Evolutionary conservation across 1,140 invertebrate genomes (phyloP).

Genomic region (Rhopalosiphum maidis): DNA sequence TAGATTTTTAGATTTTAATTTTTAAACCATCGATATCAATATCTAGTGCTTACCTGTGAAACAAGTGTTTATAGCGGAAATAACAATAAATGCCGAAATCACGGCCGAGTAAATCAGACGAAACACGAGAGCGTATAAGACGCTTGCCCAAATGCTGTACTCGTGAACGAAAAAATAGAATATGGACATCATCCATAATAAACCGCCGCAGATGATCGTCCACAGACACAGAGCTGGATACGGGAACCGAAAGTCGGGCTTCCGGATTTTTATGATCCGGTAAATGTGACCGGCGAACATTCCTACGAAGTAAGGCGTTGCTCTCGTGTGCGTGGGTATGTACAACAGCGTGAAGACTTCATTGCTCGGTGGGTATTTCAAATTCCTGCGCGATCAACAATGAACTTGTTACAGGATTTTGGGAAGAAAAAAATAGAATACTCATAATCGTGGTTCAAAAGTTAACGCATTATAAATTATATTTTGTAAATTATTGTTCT

Average conservation of each 20-base stretch:
- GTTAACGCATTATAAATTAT: not conserved
- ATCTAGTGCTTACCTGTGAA: not conserved
- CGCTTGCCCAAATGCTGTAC: not conserved
- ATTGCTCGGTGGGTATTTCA: not conserved
- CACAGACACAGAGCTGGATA: not conserved
- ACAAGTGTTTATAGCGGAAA: not conserved
- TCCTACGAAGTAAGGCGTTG: not conserved
- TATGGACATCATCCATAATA: not conserved
- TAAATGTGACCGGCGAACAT: not conserved
- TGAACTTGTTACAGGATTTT: not conserved
- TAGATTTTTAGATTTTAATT: too few species aligned
- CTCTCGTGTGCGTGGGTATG: constrained; percentile 2
- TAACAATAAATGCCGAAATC: not conserved
- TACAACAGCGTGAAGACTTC: not conserved
- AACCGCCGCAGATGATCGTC: not conserved
- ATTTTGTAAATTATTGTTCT: too few species aligned
- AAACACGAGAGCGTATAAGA: not conserved
- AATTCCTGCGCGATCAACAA: not conserved
- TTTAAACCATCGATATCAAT: not conserved
- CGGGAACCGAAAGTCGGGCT: not conserved
- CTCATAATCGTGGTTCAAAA: too few species aligned
- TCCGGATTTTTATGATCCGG: not conserved
- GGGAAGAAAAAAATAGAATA: too few species aligned
- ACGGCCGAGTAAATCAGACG: not conserved
- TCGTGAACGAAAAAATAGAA: not conserved